Percentiles rank a stretch among this genome's conserved stretches.
Evolutionary conservation across 2,888 invertebrate species (phyloP).

Genomic region (Tortrix viridana): DNA sequence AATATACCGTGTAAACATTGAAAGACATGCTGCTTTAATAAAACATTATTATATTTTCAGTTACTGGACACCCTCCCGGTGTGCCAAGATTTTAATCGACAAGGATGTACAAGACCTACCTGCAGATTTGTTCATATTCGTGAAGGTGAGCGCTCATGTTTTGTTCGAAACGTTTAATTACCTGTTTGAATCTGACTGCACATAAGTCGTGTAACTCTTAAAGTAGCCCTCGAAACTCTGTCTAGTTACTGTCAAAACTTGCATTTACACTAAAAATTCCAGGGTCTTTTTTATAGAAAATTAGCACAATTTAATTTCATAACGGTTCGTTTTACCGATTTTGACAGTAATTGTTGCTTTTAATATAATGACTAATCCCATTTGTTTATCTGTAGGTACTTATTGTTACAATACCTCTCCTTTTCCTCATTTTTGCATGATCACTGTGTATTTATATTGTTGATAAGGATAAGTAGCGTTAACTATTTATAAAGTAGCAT

Average conservation of each 20-base stretch:
- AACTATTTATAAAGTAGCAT: constrained; percentile 24
- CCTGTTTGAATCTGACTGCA: constrained; percentile 38
- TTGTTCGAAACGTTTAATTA: constrained; percentile 35
- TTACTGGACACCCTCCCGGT: constrained; percentile 99
- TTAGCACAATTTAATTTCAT: too few relatives aligned
- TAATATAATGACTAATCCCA: constrained; percentile 7
- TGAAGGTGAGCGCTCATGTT: constrained; percentile 89
- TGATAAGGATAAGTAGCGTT: constrained; percentile 23
- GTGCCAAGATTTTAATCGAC: constrained; percentile 99
- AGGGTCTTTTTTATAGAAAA: too few relatives aligned
- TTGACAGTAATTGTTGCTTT: constrained; percentile 30
- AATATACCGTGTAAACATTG: constrained; percentile 17
- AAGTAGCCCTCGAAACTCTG: constrained; percentile 12
- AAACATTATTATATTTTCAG: constrained; percentile 87
- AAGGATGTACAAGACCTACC: constrained; percentile 97
- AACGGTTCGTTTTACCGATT: neutral
- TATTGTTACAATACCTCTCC: constrained; percentile 26
- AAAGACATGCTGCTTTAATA: constrained; percentile 61
- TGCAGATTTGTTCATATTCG: constrained; percentile 99
- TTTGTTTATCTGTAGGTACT: constrained; percentile 12
- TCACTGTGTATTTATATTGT: constrained; percentile 36
- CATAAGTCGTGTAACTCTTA: constrained; percentile 34
- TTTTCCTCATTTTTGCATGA: constrained; percentile 39
- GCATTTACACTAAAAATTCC: neutral
- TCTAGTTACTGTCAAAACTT: constrained; percentile 33